Evolutionary conservation across 2,113 vertebrate genomes (phyloP), one percentile per base, ranked within the genome.

Genomic region (Vicugna pacos): DNA sequence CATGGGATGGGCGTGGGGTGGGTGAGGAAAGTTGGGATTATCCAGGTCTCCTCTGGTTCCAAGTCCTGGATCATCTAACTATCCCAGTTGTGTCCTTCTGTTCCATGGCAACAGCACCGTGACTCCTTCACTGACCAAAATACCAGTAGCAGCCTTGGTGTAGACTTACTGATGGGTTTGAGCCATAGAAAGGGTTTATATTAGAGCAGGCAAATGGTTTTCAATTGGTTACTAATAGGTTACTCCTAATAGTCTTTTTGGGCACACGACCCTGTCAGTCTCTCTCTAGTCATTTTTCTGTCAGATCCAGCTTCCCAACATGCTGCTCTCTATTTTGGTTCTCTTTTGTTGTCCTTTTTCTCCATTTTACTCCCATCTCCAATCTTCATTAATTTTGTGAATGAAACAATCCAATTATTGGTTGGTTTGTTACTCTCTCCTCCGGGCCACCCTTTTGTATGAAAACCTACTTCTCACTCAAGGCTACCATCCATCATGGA

Each of bases 81-180:
- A 20, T 72, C 7, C 22, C 14, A 35, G 19, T 4, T 54, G 30
- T 81, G 4, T n/a, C 24, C 8, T 89, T 79, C 46, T 73, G 52
- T 60, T 8, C 48, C 19, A 26, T 24, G 32, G 26, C 72, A 93
- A 72, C 15, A 67, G 6, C 2, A 79, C 22, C 17, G 12, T 56
- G 35, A 77, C 26, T 50, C n/a, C 7, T 88, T 48, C n/a, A 56
- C 42, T 93, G 50, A 69, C 60, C 17, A 64, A 60, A 93, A 89
- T 82, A 54, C 24, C 42, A 83, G 32, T 60, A 26, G 8, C 46
- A 91, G 69, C 11, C 30, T 69, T 83, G 26, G 50, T n/a, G 3
- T 54, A 56, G 46, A 69, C 1, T 32, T 58, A 10, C 28, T 62
- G 30, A 60, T 35, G 38, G 42, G 14, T 67, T 38, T 26, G 24